Base-by-base conservation (phyloP, 2,888 invertebrate genomes). In the Polietes domitor region DNA sequence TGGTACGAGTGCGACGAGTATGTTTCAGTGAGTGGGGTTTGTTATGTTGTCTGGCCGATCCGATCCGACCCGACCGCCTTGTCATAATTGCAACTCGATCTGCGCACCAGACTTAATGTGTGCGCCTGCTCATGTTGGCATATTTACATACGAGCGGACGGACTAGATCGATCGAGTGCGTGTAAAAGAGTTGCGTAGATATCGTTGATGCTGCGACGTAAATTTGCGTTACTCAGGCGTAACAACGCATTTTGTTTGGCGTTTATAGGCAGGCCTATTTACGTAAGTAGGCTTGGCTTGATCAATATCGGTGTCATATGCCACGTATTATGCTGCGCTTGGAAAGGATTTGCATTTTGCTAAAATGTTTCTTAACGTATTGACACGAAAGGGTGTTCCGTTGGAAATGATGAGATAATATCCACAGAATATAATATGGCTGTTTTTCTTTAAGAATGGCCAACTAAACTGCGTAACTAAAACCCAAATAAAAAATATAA, bases 241-340 rank as follows among this genome's bases (percentile, higher is more conserved):
- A 24, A 2, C 5, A 5, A 4, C n/a, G 37, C 4, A 21, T 41
- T 65, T 37, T 37, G 21, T 65, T 37, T 41, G n/a, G 37, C 21
- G 17, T 41, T 65, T 65, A 41, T 10, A 21, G 19, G n/a, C n/a
- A n/a, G n/a, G 37, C 37, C 37, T 21, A 10, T 32, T 68, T 43
- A 15, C 15, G 6, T 12, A 68, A 68, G 68, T 68, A 43, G 43
- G 43, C 43, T n/a, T n/a, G n/a, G n/a, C n/a, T 68, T 68, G 68
- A 68, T 24, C 41, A 43, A 68, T 43, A 3, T 19, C 19, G 15
- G 21, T 43, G 21, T 43, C 24, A 41, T 68, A 15, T 68, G 24
- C 43, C 43, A 68, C 43, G 24, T 43, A 43, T n/a, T n/a, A n/a
- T n/a, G n/a, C n/a, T n/a, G n/a, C 41, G 43, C 43, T 19, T 43